Conservation (phyloP, 2,888 invertebrate genomes). For the Adelognathus sp. region DNA sequence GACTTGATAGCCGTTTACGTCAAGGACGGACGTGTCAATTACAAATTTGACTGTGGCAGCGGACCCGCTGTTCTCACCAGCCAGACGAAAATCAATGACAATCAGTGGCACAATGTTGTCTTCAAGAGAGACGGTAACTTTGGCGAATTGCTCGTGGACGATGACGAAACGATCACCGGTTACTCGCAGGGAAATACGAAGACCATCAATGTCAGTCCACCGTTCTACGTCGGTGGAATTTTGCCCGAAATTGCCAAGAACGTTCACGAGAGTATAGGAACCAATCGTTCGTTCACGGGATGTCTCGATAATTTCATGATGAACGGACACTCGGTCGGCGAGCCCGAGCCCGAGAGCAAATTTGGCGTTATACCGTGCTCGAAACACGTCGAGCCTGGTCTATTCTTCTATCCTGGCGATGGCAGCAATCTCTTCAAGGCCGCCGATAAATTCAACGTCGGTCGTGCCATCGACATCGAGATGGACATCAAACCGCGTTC, state of each 20-base stretch:
- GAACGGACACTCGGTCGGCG: slow-evolving; percentile 86
- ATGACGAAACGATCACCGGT: slow-evolving; percentile 83
- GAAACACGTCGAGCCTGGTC: slow-evolving; percentile 89
- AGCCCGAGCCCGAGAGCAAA: slow-evolving; percentile 84
- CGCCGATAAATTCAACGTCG: slow-evolving; percentile 89
- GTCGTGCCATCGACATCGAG: slow-evolving; percentile 88
- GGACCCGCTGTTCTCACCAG: slow-evolving; percentile 85
- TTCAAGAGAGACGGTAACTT: slow-evolving; percentile 85
- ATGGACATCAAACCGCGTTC: slow-evolving; percentile 94
- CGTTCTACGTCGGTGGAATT: slow-evolving; percentile 93
- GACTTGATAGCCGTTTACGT: slow-evolving; percentile 91
- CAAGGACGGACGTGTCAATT: slow-evolving; percentile 86
- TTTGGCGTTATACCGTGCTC: slow-evolving; percentile 90
- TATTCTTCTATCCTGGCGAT: slow-evolving; percentile 91
- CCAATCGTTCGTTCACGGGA: slow-evolving; percentile 89
- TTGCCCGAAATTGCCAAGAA: slow-evolving; percentile 81
- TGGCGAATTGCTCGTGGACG: slow-evolving; percentile 87
- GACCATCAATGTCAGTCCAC: slow-evolving; percentile 85
- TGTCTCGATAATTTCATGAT: slow-evolving; percentile 91
- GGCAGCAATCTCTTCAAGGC: slow-evolving; percentile 87
- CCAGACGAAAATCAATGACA: slow-evolving; percentile 85
- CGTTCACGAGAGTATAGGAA: slow-evolving; percentile 79
- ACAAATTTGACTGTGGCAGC: slow-evolving; percentile 86
- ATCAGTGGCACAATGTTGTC: slow-evolving; percentile 90
- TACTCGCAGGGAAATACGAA: slow-evolving; percentile 82